Evolutionary conservation across 2,797 vertebrate genomes (phyloP).

Genomic region (Aselliscus stoliczkanus): DNA sequence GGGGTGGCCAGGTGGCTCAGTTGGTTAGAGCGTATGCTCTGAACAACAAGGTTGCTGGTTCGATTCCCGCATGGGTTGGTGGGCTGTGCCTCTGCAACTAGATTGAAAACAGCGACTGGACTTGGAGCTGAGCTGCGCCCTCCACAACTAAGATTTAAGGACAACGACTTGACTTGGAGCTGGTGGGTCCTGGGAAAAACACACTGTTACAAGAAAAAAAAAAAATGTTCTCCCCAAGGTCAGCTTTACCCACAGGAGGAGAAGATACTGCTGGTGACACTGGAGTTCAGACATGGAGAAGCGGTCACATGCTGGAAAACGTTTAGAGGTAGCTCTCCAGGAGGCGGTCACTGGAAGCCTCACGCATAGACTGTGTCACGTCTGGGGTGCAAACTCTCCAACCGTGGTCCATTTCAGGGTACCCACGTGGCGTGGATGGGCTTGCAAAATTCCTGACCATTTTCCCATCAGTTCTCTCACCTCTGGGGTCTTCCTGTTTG

Average conservation of each 20-base stretch:
- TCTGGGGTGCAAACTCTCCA: background rate
- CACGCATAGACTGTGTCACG: background rate
- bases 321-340: fast-evolving
- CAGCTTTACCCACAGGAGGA: background rate
- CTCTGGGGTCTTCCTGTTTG: background rate
- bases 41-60: too few relatives aligned
- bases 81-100: too few relatives aligned
- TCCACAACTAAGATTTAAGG: too few relatives aligned
- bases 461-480: background rate
- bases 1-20: too few relatives aligned
- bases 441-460: background rate
- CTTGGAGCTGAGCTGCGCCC: too few relatives aligned
- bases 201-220: too few relatives aligned
- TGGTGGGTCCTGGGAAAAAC: too few relatives aligned
- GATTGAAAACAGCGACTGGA: too few relatives aligned
- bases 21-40: too few relatives aligned
- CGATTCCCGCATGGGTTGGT: too few relatives aligned
- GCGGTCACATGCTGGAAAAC: fast-evolving
- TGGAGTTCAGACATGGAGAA: fast-evolving
- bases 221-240: background rate
- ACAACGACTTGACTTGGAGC: too few relatives aligned
- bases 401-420: background rate
- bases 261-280: too few relatives aligned
- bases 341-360: fast-evolving
- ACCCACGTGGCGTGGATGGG: fast-evolving